Base-by-base conservation (phyloP, 2,797 vertebrate species). In the Pempheris klunzingeri region DNA sequence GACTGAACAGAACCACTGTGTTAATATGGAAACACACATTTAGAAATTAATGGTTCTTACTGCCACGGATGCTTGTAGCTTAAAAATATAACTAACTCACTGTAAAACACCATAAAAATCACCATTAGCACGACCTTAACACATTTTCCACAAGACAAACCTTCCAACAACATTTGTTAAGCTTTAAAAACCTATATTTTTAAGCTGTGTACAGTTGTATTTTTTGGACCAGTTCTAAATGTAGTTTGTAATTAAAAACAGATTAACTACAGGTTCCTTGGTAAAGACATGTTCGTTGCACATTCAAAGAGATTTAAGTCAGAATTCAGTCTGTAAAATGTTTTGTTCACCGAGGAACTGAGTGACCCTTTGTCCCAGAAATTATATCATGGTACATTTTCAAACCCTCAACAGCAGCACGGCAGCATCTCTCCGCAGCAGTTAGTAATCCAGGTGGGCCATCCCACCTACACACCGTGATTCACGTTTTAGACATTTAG, bases 391-490 rank as follows among this genome's bases (percentile, higher is more conserved):
- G 30, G 64, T 49, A 71, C 66, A 57, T 65, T 71, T 87, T 77
- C 55, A 85, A 90, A 86, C 71, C 83, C 71, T 86, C 83, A 77
- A 59, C 77, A 28, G 65, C 74, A 70, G 62, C 55, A 73, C 72
- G 71, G 78, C 74, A 76, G 77, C 78, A 64, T 77, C 65, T 80
- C 71, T 72, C 61, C 80, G 58, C 77, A 81, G 77, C 84, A 66
- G 90, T 89, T 85, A 89, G 71, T 71, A 81, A 88, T 88, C 87
- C 89, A 90, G 90, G 87, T 90, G 88, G 86, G 81, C 78, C 71
- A 74, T 62, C 58, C 73, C 88, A 83, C 90, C 89, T 58, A 85
- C 91, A 75, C 79, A 61, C 13, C 7, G 54, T 92, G 91, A 92
- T 61, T 92, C 88, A 92, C 43, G 18, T 81, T 84, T 86, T 75